A percentile compares a stretch with the other conserved stretches of the same genome.
Conservation (phyloP, 2,113 vertebrate species). For the Speoplatyrhinus poulsoni region DNA sequence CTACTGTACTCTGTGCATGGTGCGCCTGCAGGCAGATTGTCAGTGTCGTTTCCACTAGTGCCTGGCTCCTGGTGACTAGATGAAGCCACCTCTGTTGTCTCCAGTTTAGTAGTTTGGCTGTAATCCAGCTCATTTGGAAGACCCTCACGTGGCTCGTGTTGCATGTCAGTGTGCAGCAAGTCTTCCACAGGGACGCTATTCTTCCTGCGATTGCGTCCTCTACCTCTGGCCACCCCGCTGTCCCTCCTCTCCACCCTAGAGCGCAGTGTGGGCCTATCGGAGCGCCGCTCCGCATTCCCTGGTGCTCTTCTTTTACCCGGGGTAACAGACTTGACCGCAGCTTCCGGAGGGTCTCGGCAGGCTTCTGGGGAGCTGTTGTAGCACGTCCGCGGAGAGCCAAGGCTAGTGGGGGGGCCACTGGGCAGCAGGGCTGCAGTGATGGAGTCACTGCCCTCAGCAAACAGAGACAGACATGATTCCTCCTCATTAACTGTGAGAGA, state of each 20-base stretch:
- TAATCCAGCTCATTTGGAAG: constrained; percentile 8
- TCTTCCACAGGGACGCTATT: constrained; percentile 6
- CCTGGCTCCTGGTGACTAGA: background rate
- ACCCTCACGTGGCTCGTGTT: constrained; percentile 4
- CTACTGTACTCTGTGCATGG: no score
- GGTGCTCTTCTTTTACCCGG: background rate
- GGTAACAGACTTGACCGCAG: background rate
- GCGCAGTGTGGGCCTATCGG: background rate
- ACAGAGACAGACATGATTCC: constrained; percentile 3
- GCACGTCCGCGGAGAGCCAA: background rate
- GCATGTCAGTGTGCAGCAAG: constrained; percentile 1
- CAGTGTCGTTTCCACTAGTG: background rate
- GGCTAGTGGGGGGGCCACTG: background rate
- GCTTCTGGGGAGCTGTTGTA: constrained; percentile 4
- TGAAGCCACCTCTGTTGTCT: background rate
- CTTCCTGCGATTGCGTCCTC: constrained; percentile 33
- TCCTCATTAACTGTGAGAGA: constrained; percentile 23
- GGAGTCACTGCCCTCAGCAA: background rate
- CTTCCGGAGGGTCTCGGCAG: background rate
- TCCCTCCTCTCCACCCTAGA: background rate
- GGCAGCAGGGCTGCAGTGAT: constrained; percentile 15
- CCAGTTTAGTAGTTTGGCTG: constrained; percentile 6
- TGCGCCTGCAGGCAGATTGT: no score
- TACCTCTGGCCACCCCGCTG: background rate
- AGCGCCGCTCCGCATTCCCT: background rate